A percentile compares a stretch with the other conserved stretches of the same genome.
phyloP scores from a whole-genome alignment of 2,888 invertebrate genomes.

The Leucania comma region DNA sequence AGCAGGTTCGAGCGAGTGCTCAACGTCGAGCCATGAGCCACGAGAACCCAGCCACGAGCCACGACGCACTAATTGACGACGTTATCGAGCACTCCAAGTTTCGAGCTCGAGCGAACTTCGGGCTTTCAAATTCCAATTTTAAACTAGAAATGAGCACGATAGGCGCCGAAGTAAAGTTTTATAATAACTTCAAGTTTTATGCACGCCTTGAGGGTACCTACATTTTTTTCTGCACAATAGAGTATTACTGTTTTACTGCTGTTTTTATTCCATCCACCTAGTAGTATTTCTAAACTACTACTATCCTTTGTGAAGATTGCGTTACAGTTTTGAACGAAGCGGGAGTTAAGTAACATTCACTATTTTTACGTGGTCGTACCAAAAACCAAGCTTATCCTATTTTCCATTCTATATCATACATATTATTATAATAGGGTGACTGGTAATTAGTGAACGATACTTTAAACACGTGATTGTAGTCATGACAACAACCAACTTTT shows the following conservation, averaged over 20 bases:
- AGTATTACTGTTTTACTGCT: slow-evolving; percentile 10
- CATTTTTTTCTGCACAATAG: slow-evolving; percentile 55
- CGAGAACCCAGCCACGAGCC: slow-evolving; percentile 62
- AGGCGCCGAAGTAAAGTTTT: slow-evolving; percentile 76
- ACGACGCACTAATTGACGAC: slow-evolving; percentile 86
- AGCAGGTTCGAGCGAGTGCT: slow-evolving; percentile 61
- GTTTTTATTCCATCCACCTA: not conserved
- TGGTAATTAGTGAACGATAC: no score
- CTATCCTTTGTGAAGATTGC: not conserved
- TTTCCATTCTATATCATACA: no score
- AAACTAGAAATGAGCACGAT: slow-evolving; percentile 80
- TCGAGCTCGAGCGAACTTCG: slow-evolving; percentile 78
- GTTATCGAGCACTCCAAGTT: slow-evolving; percentile 83
- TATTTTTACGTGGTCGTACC: no score
- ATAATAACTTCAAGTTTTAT: slow-evolving; percentile 74
- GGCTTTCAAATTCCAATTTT: slow-evolving; percentile 84
- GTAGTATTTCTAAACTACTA: not conserved
- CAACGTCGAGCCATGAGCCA: slow-evolving; percentile 67
- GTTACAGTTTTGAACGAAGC: no score
- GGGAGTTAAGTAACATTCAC: no score
- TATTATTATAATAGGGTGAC: no score
- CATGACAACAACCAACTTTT: no score
- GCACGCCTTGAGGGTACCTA: slow-evolving; percentile 54
- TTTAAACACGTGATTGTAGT: no score
- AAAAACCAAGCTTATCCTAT: no score